phyloP scores from a whole-genome alignment of 2,113 vertebrate genomes.

The Pygoscelis adeliae region DNA sequence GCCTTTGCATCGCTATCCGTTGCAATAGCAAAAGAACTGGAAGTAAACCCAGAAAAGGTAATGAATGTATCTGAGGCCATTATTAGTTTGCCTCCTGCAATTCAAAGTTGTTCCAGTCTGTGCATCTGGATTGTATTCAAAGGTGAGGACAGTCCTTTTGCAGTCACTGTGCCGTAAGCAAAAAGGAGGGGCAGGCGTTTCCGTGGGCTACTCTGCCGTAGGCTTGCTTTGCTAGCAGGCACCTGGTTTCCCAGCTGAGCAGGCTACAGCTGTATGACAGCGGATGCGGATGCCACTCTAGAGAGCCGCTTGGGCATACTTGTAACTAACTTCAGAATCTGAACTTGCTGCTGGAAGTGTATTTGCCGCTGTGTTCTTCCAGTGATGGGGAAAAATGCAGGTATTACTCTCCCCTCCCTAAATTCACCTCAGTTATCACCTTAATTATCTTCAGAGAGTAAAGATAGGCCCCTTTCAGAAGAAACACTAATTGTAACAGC shows the following conservation, averaged over 20 bases:
- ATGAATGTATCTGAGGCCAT: neutral
- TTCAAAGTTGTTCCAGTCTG: neutral
- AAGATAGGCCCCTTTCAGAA: neutral
- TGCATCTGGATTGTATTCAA: neutral
- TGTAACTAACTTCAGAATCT: neutral
- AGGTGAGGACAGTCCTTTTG: neutral
- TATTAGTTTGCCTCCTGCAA: neutral
- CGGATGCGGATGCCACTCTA: too few relatives aligned
- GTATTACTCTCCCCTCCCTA: neutral
- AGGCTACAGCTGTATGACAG: rapidly evolving
- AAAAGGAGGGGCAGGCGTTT: neutral
- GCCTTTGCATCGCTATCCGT: slow-evolving; percentile 87
- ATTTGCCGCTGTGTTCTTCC: neutral
- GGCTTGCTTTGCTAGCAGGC: neutral
- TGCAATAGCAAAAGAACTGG: slow-evolving; percentile 87
- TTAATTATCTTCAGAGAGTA: neutral
- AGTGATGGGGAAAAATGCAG: rapidly evolving
- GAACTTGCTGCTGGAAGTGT: rapidly evolving
- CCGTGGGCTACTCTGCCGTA: rapidly evolving
- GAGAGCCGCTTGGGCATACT: neutral
- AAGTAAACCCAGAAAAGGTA: slow-evolving; percentile 90
- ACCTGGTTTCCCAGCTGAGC: rapidly evolving
- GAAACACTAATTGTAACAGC: neutral
- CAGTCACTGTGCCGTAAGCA: neutral
- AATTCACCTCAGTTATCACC: neutral